Conservation (phyloP, 2,888 invertebrate species). For the Drosophila subquinaria region DNA sequence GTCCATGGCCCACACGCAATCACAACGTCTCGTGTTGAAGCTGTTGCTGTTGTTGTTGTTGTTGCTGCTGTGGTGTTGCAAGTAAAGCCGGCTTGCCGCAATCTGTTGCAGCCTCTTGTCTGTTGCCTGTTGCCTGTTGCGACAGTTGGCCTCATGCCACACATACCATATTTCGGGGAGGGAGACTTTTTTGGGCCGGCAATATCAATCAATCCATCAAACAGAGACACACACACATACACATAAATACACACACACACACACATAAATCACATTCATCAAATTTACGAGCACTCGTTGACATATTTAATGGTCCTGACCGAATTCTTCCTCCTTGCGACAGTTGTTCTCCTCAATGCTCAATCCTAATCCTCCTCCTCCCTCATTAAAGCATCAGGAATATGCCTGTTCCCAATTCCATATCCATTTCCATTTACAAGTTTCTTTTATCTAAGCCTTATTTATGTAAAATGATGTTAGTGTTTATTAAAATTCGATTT, state of each 20-base stretch:
- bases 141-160: constrained; percentile 2
- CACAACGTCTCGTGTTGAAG: constrained; percentile 17
- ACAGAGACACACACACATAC: constrained; percentile 15
- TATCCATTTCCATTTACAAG: background rate
- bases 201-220: constrained; percentile 68
- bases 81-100: constrained; percentile 29
- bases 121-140: constrained; percentile 1
- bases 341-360: constrained; percentile 8
- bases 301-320: constrained; percentile 47
- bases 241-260: constrained; percentile 7
- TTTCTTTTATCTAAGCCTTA: background rate
- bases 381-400: constrained; percentile 1
- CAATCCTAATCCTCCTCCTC: background rate
- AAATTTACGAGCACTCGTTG: constrained; percentile 58
- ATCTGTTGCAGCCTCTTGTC: constrained; percentile 53
- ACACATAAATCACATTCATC: constrained; percentile 37
- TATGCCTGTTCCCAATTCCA: background rate
- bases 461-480: background rate
- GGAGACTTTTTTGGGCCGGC: constrained; percentile 8
- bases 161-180: background rate
- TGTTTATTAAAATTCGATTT: too few species aligned
- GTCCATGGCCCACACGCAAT: constrained; percentile 39
- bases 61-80: background rate
- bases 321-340: background rate
- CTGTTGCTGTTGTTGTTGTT: background rate